Conservation (phyloP, 2,113 vertebrate genomes). For the Osmerus eperlanus region DNA sequence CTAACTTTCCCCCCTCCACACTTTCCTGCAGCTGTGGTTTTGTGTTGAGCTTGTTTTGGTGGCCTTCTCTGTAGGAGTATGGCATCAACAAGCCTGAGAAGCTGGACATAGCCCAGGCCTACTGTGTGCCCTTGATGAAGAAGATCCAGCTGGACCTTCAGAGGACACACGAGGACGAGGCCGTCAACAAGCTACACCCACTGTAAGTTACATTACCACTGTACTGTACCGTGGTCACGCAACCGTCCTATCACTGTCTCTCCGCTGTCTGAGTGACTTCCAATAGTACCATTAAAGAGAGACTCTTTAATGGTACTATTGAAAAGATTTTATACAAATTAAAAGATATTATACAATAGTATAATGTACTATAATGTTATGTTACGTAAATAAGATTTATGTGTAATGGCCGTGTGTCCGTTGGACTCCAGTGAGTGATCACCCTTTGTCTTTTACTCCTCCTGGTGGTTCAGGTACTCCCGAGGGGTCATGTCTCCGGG, state of each 20-base stretch:
- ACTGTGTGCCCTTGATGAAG: slow-evolving; percentile 92
- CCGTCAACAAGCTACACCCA: slow-evolving; percentile 97
- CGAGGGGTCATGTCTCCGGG: slow-evolving; percentile 95
- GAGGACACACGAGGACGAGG: slow-evolving; percentile 96
- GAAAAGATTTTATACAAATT: too few relatives aligned
- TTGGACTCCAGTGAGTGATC: slow-evolving; percentile 40
- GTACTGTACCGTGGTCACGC: neutral
- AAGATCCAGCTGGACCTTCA: slow-evolving; percentile 97
- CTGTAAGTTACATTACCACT: slow-evolving; percentile 68
- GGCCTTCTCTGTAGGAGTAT: slow-evolving; percentile 78
- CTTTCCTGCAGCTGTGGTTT: neutral
- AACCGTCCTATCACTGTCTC: neutral
- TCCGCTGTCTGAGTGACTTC: neutral
- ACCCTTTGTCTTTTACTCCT: slow-evolving; percentile 24
- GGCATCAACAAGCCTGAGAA: slow-evolving; percentile 92
- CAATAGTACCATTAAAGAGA: too few relatives aligned
- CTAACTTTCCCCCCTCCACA: neutral
- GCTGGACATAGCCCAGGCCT: slow-evolving; percentile 93
- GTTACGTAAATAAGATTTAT: neutral
- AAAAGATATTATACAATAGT: too few relatives aligned
- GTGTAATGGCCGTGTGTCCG: neutral
- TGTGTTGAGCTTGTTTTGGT: neutral
- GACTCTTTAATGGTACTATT: too few relatives aligned
- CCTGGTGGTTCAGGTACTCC: slow-evolving; percentile 81
- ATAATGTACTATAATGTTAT: neutral